These are phyloP conservation scores for Hydrochoerus hydrochaeris DNA, from an alignment of 2,113 vertebrate species.

Conservation along the genomic window DNA sequence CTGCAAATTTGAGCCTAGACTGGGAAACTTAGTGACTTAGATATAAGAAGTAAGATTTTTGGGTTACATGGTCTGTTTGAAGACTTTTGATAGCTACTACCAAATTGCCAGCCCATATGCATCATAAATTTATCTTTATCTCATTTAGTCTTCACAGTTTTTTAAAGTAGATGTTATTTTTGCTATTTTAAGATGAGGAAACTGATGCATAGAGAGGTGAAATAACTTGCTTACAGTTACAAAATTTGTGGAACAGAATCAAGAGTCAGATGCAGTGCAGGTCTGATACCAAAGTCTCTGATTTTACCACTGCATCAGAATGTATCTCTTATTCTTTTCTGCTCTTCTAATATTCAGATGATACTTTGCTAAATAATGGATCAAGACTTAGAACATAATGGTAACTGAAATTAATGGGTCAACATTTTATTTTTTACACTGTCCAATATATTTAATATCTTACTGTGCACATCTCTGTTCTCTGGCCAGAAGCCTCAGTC, in stretches of 20 bases:
- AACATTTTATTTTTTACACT: neutral
- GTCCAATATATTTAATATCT: conserved; percentile 9
- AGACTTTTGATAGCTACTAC: neutral
- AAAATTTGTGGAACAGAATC: neutral
- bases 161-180: neutral
- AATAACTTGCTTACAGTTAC: conserved; percentile 17
- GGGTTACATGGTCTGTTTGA: neutral
- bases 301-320: neutral
- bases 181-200: neutral
- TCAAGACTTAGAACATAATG: neutral
- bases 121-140: neutral
- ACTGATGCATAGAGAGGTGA: neutral
- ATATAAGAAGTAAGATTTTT: conserved; percentile 20
- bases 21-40: neutral
- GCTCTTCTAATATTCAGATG: neutral
- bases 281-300: neutral
- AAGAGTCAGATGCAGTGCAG: neutral
- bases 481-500: conserved; percentile 13
- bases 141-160: neutral
- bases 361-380: neutral
- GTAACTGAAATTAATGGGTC: neutral
- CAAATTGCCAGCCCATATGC: neutral
- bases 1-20: neutral
- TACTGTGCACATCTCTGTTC: neutral
- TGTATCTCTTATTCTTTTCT: neutral